phyloP scores from a whole-genome alignment of 92 coral and sea anemone genomes.

The Chrysogorgia sp. region DNA sequence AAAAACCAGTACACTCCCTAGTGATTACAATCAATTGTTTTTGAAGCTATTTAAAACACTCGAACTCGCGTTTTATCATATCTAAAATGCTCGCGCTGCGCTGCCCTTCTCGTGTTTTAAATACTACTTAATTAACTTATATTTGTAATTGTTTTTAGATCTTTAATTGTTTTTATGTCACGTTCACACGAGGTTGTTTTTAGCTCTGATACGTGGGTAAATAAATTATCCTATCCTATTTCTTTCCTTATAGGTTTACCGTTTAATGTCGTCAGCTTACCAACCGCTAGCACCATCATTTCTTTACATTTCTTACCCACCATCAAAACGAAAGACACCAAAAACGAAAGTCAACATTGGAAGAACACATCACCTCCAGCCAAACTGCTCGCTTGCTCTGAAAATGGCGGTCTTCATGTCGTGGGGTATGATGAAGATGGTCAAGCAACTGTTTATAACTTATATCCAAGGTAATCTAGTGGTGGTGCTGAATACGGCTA shows the following conservation, averaged over 20 bases:
- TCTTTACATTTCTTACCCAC: constrained; percentile 40
- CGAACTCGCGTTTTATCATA: no score
- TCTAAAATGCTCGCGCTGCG: no score
- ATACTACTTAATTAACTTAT: no score
- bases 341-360: background rate
- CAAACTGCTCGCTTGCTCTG: constrained; percentile 27
- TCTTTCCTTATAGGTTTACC: constrained; percentile 18
- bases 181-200: no score
- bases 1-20: no score
- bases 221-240: background rate
- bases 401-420: constrained; percentile 14
- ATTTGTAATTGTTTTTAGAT: no score
- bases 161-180: no score
- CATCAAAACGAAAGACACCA: background rate
- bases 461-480: constrained; percentile 16
- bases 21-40: no score
- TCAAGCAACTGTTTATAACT: constrained; percentile 2
- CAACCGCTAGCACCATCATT: background rate
- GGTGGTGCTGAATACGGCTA: no score
- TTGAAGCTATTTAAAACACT: no score
- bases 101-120: no score
- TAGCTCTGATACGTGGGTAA: background rate
- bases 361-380: background rate
- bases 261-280: background rate
- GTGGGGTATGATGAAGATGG: constrained; percentile 20